phyloP scores from a whole-genome alignment of 2,888 invertebrate species.

The Drosophila cracens region DNA sequence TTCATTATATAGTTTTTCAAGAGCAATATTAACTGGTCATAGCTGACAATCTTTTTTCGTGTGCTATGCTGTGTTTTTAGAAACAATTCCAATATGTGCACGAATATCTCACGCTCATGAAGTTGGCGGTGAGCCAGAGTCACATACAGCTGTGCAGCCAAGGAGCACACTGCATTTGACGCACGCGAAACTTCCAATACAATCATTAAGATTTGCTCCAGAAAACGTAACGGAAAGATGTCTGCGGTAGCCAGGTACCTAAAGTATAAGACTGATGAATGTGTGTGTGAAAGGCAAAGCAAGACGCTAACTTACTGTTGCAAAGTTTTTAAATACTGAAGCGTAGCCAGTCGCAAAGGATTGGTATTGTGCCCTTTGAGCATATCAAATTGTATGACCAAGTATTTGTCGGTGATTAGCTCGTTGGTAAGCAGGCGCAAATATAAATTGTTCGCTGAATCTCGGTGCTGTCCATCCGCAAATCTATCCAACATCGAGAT shows the following conservation, averaged over 20 bases:
- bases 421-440: slow-evolving; percentile 62
- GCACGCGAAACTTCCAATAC: slow-evolving; percentile 26
- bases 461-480: slow-evolving; percentile 17
- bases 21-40: slow-evolving; percentile 18
- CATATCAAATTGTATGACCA: slow-evolving; percentile 48
- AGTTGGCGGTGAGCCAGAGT: slow-evolving; percentile 48
- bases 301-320: slow-evolving; percentile 39
- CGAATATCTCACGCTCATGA: slow-evolving; percentile 35
- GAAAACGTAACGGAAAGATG: slow-evolving; percentile 54
- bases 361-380: slow-evolving; percentile 28
- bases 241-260: slow-evolving; percentile 60
- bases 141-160: slow-evolving; percentile 55
- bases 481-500: slow-evolving; percentile 40
- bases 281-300: background rate
- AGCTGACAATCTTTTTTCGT: slow-evolving; percentile 14
- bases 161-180: slow-evolving; percentile 6
- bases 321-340: slow-evolving; percentile 53
- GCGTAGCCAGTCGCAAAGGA: slow-evolving; percentile 36
- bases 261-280: background rate
- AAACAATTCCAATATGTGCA: slow-evolving; percentile 59
- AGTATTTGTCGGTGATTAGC: slow-evolving; percentile 44
- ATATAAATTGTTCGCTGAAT: slow-evolving; percentile 33
- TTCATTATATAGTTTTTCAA: slow-evolving; percentile 38
- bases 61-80: slow-evolving; percentile 31
- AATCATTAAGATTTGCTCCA: slow-evolving; percentile 53